These are phyloP conservation scores for Orthonyx spaldingii DNA, from an alignment of 2,113 vertebrate genomes.

Conservation along the genomic window DNA sequence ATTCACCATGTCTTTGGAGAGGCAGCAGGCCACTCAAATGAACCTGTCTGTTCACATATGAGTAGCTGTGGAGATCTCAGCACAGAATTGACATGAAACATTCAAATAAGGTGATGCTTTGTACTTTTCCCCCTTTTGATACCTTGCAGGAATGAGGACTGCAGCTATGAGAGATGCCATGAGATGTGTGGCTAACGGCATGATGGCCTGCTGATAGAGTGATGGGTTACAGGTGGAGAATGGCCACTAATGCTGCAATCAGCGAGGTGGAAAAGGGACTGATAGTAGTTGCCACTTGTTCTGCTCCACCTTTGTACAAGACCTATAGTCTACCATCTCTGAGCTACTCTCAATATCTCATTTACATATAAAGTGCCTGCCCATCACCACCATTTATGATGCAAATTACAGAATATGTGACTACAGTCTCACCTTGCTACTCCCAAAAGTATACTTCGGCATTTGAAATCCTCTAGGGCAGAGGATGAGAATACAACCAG, in stretches of 20 bases:
- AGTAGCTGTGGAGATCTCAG: not conserved
- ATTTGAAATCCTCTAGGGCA: not conserved
- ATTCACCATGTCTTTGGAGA: not conserved
- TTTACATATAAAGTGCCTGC: not conserved
- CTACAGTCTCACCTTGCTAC: not conserved
- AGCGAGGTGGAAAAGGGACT: not conserved
- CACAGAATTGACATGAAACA: not conserved
- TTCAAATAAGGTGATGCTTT: not conserved
- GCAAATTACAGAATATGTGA: not conserved
- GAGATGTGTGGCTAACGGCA: not conserved
- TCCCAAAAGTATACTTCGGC: not conserved
- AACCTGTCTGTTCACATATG: not conserved
- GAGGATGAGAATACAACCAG: not conserved
- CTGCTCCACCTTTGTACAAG: not conserved
- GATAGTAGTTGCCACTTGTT: not conserved
- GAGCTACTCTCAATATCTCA: not conserved
- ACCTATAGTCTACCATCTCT: not conserved
- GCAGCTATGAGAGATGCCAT: not conserved
- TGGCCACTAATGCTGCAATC: not conserved
- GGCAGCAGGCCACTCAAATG: not conserved
- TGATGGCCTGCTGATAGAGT: not conserved
- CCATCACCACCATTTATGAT: not conserved
- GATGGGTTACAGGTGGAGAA: not conserved
- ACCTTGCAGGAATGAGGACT: not conserved
- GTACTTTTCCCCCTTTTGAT: not conserved